Evolutionary conservation across 2,797 vertebrate species (phyloP).

Genomic region (Florisuga fusca): DNA sequence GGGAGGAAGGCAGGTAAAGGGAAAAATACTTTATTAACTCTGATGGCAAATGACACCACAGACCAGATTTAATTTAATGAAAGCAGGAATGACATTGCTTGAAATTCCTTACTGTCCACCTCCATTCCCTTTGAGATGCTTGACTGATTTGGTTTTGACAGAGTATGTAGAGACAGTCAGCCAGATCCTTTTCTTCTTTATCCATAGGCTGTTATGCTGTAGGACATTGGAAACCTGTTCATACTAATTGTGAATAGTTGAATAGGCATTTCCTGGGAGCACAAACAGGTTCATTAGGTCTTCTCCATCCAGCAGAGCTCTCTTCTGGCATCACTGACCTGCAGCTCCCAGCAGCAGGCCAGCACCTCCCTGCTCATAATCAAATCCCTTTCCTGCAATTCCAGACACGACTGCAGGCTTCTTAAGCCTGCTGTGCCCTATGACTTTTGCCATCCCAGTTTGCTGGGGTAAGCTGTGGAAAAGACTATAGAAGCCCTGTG

Average conservation of each 20-base stretch:
- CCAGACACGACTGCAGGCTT: not conserved
- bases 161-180: not conserved
- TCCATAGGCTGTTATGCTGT: not conserved
- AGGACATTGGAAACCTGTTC: not conserved
- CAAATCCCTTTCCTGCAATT: not conserved
- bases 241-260: not conserved
- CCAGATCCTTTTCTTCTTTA: not conserved
- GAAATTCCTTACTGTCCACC: slow-evolving; percentile 6
- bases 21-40: slow-evolving; percentile 64
- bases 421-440: not conserved
- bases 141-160: slow-evolving; percentile 12
- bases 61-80: slow-evolving; percentile 67
- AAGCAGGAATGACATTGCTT: slow-evolving; percentile 66
- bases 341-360: not conserved
- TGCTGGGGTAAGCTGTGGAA: not conserved
- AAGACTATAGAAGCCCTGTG: not conserved
- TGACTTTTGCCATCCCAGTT: not conserved
- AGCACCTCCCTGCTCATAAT: not conserved
- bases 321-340: not conserved
- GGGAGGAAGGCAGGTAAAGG: not conserved
- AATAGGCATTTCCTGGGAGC: not conserved
- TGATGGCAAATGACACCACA: slow-evolving; percentile 59
- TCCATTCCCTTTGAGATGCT: not conserved
- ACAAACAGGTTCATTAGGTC: not conserved
- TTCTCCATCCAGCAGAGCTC: not conserved